phyloP scores from a whole-genome alignment of 2,888 invertebrate genomes.

The Apamea sordens region DNA sequence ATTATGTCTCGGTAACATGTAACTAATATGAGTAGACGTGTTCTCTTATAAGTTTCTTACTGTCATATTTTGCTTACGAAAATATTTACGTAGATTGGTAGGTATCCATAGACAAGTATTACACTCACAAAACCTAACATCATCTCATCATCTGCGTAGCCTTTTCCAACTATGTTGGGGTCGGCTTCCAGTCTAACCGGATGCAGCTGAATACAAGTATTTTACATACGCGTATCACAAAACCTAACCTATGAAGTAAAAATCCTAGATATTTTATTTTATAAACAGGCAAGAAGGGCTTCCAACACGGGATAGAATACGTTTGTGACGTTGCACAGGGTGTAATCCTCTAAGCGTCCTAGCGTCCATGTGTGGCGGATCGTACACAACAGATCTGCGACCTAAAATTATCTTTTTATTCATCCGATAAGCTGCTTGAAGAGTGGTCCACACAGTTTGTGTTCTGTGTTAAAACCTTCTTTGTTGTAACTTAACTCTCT shows the following conservation, averaged over 20 bases:
- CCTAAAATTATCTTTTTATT: constrained; percentile 67
- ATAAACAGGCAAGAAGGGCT: constrained; percentile 13
- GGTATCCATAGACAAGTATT: neutral
- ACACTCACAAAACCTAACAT: too few relatives aligned
- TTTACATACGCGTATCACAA: neutral
- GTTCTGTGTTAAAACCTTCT: constrained; percentile 55
- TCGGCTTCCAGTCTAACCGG: too few relatives aligned
- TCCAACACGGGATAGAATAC: constrained; percentile 47
- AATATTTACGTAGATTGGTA: neutral
- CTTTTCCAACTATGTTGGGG: too few relatives aligned
- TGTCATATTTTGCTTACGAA: neutral
- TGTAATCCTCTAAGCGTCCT: constrained; percentile 67
- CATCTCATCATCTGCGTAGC: too few relatives aligned
- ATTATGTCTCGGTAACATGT: neutral
- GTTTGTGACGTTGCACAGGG: constrained; percentile 53
- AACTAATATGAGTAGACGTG: neutral
- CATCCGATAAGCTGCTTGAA: constrained; percentile 66
- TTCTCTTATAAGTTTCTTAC: too few relatives aligned
- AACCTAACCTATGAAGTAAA: neutral
- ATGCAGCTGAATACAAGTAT: neutral
- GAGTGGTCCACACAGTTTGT: constrained; percentile 50
- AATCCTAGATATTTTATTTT: neutral
- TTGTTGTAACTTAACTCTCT: constrained; percentile 45
- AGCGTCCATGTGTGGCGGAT: constrained; percentile 50
- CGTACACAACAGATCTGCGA: constrained; percentile 62